phyloP scores from a whole-genome alignment of 2,797 vertebrate species.

The Cichlasoma orientale region DNA sequence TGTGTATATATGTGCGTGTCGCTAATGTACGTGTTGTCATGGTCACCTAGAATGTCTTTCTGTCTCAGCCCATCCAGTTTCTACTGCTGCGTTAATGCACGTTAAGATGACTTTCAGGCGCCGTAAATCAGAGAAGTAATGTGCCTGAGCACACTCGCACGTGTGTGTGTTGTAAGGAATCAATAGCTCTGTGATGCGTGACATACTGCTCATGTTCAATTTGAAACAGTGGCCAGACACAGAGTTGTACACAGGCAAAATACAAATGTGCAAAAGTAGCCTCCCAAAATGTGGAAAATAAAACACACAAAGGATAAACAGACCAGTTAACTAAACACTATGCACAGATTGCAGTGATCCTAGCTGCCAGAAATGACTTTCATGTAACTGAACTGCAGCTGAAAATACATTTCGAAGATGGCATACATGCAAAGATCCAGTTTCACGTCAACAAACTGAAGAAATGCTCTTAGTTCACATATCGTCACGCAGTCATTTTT shows the following conservation, averaged over 20 bases:
- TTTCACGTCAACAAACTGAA: neutral
- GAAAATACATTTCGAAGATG: neutral
- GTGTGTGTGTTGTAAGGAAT: slow-evolving; percentile 29
- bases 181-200: slow-evolving; percentile 43
- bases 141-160: neutral
- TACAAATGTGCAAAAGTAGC: neutral
- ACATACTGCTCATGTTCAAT: slow-evolving; percentile 32
- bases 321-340: neutral
- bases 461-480: neutral
- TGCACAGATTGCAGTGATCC: neutral
- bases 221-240: slow-evolving; percentile 26
- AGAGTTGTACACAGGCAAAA: neutral
- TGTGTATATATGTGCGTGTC: neutral
- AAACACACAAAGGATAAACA: neutral
- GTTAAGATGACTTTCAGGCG: slow-evolving; percentile 31
- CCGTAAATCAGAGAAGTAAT: slow-evolving; percentile 26
- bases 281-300: neutral
- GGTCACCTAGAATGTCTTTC: slow-evolving; percentile 7
- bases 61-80: slow-evolving; percentile 22
- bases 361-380: neutral
- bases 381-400: neutral
- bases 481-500: too few relatives aligned
- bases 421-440: neutral
- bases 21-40: slow-evolving; percentile 3
- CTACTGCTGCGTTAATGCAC: slow-evolving; percentile 29